These are phyloP conservation scores for Lepilemur septentrionalis DNA, from an alignment of 2,797 vertebrate genomes.

Conservation along the genomic window DNA sequence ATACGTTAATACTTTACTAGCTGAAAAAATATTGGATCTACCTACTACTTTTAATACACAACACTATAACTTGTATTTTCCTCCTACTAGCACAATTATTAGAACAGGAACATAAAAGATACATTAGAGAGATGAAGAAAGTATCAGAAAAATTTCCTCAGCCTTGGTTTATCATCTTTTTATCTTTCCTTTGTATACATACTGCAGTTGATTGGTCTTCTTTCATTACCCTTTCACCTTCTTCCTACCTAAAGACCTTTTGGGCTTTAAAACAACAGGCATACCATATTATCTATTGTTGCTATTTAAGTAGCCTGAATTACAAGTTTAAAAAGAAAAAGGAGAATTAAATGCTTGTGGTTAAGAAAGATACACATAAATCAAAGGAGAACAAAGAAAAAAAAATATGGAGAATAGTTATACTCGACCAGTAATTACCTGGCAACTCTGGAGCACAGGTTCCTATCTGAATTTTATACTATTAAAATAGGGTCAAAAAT, in stretches of 20 bases:
- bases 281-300: not conserved
- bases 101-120: constrained; percentile 22
- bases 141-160: not conserved
- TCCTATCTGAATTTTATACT: not conserved
- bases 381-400: not conserved
- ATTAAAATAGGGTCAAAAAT: not conserved
- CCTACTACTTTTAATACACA: constrained; percentile 35
- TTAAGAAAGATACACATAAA: constrained; percentile 39
- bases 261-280: not conserved
- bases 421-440: not conserved
- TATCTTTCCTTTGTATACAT: not conserved
- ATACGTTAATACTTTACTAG: constrained; percentile 14
- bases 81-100: constrained; percentile 21
- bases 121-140: not conserved
- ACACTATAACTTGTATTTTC: not conserved
- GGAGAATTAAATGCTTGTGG: not conserved
- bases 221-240: not conserved
- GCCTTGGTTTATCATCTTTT: not conserved
- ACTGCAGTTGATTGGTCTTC: not conserved
- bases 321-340: not conserved
- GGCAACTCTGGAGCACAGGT: not conserved
- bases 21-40: constrained; percentile 42
- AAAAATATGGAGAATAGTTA: not conserved
- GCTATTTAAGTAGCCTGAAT: not conserved
- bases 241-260: not conserved